phyloP scores from a whole-genome alignment of 2,888 invertebrate species.

The Himalopsyche japonica region DNA sequence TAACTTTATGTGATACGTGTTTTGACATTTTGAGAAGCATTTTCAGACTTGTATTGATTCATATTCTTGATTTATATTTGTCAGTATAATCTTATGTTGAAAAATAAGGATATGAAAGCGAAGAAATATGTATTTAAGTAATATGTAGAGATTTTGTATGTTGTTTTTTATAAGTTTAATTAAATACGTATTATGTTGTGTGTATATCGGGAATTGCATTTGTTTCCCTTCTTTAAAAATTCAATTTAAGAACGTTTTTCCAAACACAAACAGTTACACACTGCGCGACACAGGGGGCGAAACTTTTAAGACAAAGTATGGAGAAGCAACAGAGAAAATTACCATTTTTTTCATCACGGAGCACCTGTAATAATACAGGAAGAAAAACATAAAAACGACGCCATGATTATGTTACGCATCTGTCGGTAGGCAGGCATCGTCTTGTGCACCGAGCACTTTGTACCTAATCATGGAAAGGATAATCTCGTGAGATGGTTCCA shows the following conservation, averaged over 20 bases:
- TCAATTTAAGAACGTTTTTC: not conserved
- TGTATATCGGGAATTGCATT: not conserved
- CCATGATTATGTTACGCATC: not conserved
- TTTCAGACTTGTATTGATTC: too few species aligned
- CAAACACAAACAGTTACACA: not conserved
- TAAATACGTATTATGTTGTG: too few species aligned
- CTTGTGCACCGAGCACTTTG: not conserved
- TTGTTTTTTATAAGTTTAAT: too few species aligned
- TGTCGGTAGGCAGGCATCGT: not conserved
- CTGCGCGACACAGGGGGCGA: not conserved
- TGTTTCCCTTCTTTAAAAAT: not conserved
- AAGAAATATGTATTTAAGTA: too few species aligned
- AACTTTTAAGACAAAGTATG: not conserved
- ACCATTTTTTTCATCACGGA: slow-evolving; percentile 29
- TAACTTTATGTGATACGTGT: too few species aligned
- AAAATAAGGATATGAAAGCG: too few species aligned
- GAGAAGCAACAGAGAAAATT: slow-evolving; percentile 7
- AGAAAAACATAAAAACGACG: slow-evolving; percentile 11
- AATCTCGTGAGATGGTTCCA: not conserved
- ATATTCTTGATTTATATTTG: too few species aligned
- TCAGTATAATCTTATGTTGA: too few species aligned
- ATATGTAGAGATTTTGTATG: too few species aligned
- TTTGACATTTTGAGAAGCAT: too few species aligned
- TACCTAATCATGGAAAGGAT: not conserved
- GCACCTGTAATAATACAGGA: slow-evolving; percentile 28